These are phyloP conservation scores for Neopelma chrysocephalum DNA, from an alignment of 2,797 vertebrate genomes.

Conservation along the genomic window DNA sequence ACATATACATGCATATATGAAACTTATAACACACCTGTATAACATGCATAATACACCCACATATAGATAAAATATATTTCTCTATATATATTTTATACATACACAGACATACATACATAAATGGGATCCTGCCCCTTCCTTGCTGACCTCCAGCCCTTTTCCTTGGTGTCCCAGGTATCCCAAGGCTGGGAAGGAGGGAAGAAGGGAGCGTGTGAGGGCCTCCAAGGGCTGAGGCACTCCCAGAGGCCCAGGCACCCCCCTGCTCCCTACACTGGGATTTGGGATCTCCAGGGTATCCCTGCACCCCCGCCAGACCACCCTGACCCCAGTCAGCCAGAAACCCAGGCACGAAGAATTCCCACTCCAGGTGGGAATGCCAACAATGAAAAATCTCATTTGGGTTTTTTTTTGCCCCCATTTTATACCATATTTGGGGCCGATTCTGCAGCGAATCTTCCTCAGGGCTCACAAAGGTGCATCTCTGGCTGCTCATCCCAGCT, in stretches of 20 bases:
- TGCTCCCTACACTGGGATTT: background rate
- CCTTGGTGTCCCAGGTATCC: too few species aligned
- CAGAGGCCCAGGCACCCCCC: background rate
- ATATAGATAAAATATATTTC: too few species aligned
- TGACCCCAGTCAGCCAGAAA: fast-evolving
- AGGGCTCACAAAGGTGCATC: fast-evolving
- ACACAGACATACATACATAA: too few species aligned
- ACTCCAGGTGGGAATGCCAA: fast-evolving
- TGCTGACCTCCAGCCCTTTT: background rate
- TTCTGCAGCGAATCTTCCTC: fast-evolving
- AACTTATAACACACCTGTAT: too few species aligned
- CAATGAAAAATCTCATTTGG: background rate
- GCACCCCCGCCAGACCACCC: background rate
- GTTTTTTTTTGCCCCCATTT: background rate
- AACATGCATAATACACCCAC: too few species aligned
- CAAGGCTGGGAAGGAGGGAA: background rate
- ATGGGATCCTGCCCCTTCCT: background rate
- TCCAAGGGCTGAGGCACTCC: background rate
- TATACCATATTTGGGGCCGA: fast-evolving
- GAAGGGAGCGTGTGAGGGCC: background rate
- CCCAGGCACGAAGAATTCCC: background rate
- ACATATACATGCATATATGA: too few species aligned
- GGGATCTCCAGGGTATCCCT: background rate
- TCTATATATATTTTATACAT: too few species aligned
- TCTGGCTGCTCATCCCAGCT: background rate